Conservation (phyloP, 2,888 invertebrate genomes). For the Leptopilina drosophilae region DNA sequence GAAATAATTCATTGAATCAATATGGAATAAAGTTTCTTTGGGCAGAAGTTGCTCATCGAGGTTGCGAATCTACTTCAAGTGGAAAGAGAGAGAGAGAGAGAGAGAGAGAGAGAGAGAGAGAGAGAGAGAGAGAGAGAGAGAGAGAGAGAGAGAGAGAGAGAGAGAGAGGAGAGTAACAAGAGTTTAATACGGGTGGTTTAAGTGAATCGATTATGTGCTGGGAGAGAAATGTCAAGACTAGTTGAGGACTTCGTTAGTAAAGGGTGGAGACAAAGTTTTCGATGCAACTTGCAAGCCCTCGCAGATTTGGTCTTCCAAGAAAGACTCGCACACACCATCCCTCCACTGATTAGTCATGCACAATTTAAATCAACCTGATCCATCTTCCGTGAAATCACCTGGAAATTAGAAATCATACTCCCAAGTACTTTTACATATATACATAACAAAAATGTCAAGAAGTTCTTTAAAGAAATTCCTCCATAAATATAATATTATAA, state of each 20-base stretch:
- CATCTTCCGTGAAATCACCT: constrained; percentile 18
- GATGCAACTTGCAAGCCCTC: constrained; percentile 8
- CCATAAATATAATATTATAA: neutral
- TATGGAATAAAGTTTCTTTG: constrained; percentile 7
- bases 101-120: neutral
- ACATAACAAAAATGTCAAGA: neutral
- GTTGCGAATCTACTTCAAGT: constrained; percentile 7
- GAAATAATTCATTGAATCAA: constrained; percentile 23
- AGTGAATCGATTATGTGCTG: constrained; percentile 37
- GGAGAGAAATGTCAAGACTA: constrained; percentile 25
- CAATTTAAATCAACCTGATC: constrained; percentile 27
- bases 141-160: neutral
- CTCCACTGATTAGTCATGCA: constrained; percentile 33
- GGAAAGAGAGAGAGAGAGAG: neutral
- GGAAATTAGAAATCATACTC: constrained; percentile 29
- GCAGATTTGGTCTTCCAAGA: neutral
- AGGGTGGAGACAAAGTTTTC: constrained; percentile 17
- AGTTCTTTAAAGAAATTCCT: neutral
- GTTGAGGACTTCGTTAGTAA: constrained; percentile 11
- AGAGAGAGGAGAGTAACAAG: neutral
- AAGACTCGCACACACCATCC: neutral
- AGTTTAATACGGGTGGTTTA: constrained; percentile 11
- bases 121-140: no score
- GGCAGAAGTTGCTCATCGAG: constrained; percentile 9
- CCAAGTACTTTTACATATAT: no score